Base-by-base conservation (phyloP, 2,888 invertebrate species). In the Corbicula japonica region DNA sequence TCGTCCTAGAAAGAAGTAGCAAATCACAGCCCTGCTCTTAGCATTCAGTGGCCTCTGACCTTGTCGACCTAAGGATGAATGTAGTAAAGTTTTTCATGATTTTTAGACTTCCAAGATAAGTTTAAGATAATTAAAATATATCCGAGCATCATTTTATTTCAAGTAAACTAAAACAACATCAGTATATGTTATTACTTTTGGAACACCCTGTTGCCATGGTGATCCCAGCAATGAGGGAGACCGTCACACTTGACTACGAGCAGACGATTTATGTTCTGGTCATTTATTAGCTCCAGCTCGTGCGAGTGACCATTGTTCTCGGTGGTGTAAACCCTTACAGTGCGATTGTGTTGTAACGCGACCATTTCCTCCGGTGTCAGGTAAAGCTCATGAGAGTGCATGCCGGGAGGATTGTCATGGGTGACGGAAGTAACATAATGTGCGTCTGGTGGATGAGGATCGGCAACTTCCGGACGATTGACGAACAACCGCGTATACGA, bases 301-400 rank as follows among this genome's bases (percentile, higher is more conserved):
- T 89, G 89, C 30, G 77, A 74, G 56, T 88, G 88, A 8, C 84
- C 85, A 32, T 79, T 84, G 18, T 75, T 73, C 50, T 83, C 52
- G 1, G 84, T 80, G 1, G 87, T 87, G 23, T 68, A 76, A 2
- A 83, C 79, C 23, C 54, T 73, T 8, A 86, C 72, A 10, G 52
- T 73, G 18, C 76, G 69, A 15, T 75, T 72, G 10, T 76, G 71
- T 1, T 54, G 23, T n/a, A 76, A 26, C 4, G 61, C 80, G 0
- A 61, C 23, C 68, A 80, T 62, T 35, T 86, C 80, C 12, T 72
- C 80, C 8, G 68, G 72, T 0, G 82, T 79, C 10, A 89, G 28
- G 50, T 79, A 82, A 12, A 89, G 26, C 21, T 80, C 78, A 58
- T 89, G 89, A 34, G 18, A 38, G 56, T 89, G 88, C 62, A 80